phyloP scores from a whole-genome alignment of 2,797 vertebrate species.

The Gymnocypris eckloni region DNA sequence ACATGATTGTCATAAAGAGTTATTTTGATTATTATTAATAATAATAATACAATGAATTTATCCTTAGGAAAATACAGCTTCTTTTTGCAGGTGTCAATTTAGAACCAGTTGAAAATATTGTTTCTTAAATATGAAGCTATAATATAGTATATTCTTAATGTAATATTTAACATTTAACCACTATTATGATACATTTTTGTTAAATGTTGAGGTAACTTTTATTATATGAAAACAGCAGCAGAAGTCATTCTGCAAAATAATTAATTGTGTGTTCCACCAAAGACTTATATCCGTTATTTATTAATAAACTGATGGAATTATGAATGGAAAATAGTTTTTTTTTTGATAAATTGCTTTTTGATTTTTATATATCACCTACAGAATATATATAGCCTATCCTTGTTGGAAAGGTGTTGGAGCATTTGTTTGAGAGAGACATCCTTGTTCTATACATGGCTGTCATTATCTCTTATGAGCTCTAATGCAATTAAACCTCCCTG shows the following conservation, averaged over 20 bases:
- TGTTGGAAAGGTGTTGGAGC: not conserved
- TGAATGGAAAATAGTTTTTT: not conserved
- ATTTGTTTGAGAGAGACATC: not conserved
- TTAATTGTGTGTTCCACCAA: not conserved
- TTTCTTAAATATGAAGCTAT: not conserved
- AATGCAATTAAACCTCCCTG: conserved; percentile 19
- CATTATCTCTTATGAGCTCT: not conserved
- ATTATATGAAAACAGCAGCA: not conserved
- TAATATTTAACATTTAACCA: not conserved
- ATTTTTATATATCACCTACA: not conserved
- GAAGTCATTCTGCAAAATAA: not conserved
- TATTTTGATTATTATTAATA: not conserved
- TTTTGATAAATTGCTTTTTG: not conserved
- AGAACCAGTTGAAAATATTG: not conserved
- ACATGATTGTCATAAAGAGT: not conserved
- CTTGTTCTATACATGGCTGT: conserved; percentile 16
- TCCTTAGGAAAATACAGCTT: too few species aligned
- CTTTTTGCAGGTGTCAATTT: not conserved
- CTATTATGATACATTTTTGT: not conserved
- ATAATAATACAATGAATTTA: not conserved
- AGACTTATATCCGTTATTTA: not conserved
- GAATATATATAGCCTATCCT: not conserved
- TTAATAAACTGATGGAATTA: not conserved
- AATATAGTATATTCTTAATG: not conserved
- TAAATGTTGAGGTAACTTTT: not conserved